Base-by-base conservation (phyloP, 1,140 invertebrate species). In the Antheraea pernyi region DNA sequence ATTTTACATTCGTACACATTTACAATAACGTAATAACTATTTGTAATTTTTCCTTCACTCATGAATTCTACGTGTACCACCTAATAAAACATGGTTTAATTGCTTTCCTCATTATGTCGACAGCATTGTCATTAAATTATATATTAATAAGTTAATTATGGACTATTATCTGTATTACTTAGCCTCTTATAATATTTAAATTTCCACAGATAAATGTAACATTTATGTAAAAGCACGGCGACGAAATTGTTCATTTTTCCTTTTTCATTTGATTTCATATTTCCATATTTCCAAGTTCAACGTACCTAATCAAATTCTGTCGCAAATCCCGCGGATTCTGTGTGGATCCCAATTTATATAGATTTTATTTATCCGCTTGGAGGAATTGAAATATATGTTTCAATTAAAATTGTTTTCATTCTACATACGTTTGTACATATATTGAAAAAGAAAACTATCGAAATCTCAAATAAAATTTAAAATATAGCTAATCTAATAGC, bases 261-360 rank as follows among this genome's bases (percentile, higher is more conserved):
- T 53, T 53, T 53, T 53, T 53, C 39, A 53, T 16, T 53, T 53
- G 11, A 53, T 53, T 53, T 53, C 46, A 53, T 16, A 53, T 16
- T 53, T 13, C 46, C 46, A 53, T 53, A 53, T 53, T 53, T 53
- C 46, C 46, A 53, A 11, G 46, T 53, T 53, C 46, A 53, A 16
- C 46, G 46, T 53, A 53, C 13, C 46, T 53, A 53, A 53, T 53
- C 46, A 53, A 53, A 53, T 53, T 53, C 46, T 16, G 46, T 53
- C 46, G 46, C 16, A 53, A 53, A 16, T 16, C 46, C 46, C 46
- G 46, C 46, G 16, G 11, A 53, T 53, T 53, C 16, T n/a, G 46
- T 6, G 16, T n/a, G 16, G 5, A 53, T 13, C 16, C 46, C 46
- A 53, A 53, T 53, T 16, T 53, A 16, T 13, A 11, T 13, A 53